phyloP scores from a whole-genome alignment of 2,113 vertebrate species.

The Dipodomys spectabilis region DNA sequence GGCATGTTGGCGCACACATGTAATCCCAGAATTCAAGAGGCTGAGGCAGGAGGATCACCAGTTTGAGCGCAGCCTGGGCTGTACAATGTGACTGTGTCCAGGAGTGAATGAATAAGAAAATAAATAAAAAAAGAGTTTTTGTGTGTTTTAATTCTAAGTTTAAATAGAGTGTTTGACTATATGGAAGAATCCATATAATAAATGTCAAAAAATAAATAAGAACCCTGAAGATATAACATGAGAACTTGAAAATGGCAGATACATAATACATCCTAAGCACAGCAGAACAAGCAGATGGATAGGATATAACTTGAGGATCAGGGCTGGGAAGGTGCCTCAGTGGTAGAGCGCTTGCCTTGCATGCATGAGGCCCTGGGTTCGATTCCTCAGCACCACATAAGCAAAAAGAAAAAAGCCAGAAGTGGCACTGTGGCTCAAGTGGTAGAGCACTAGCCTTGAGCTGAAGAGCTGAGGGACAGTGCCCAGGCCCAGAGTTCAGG shows the following conservation, averaged over 20 bases:
- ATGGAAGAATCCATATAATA: neutral
- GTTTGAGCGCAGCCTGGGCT: neutral
- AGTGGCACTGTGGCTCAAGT: too few relatives aligned
- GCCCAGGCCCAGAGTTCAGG: too few relatives aligned
- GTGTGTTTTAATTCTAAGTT: neutral
- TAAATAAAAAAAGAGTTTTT: neutral
- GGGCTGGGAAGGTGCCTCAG: too few relatives aligned
- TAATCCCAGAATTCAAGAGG: neutral
- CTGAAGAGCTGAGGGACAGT: too few relatives aligned
- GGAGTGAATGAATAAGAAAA: too few relatives aligned
- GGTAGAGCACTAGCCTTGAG: too few relatives aligned
- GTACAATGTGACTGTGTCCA: too few relatives aligned
- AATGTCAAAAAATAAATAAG: too few relatives aligned
- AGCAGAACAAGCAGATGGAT: neutral
- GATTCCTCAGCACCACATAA: too few relatives aligned
- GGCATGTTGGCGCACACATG: neutral
- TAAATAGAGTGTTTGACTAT: neutral
- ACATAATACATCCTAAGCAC: neutral
- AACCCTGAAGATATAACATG: neutral
- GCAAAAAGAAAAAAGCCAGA: too few relatives aligned
- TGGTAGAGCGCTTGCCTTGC: too few relatives aligned
- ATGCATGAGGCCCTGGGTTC: too few relatives aligned
- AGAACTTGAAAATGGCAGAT: neutral
- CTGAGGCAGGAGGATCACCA: neutral
- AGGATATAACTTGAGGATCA: constrained; percentile 31